Evolutionary conservation across 1,140 invertebrate species (phyloP), one percentile per base, ranked within the genome.

Genomic region (Phenacoccus solenopsis): DNA sequence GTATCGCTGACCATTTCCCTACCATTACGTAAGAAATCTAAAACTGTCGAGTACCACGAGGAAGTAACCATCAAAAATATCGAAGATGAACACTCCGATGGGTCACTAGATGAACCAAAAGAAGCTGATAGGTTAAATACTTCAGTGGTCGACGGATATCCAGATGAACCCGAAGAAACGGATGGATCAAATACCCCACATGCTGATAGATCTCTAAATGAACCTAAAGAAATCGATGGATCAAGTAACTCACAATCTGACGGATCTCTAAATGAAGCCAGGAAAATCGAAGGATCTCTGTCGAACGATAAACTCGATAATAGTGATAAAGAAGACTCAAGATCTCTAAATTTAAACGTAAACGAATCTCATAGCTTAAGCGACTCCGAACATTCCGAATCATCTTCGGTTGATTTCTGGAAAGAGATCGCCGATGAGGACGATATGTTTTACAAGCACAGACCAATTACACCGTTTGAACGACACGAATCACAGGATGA

Each of bases 341-440:
- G 20, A 16, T n/a, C 9, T 59, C n/a, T 22, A 64, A 20, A 25
- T 16, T 64, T 22, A 13, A 24, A 59, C 20, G 4, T 13, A 24
- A 1, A 24, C 22, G 59, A 64, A 64, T 24, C 3, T 16, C 1
- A 3, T 9, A 27, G 25, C 25, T 64, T 24, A 64, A 64, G 59
- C 21, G 59, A 64, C 21, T 24, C 59, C 22, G 59, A 64, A 25
- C 59, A 64, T 64, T 64, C 59, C 59, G 25, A 64, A 24, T 24
- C 59, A 5, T 64, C 59, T 5, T 64, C 59, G 9, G 59, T 64
- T 64, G 59, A 64, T 16, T 64, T 64, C 25, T 64, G 59, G 59
- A 64, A 64, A 64, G 59, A 64, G 59, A 64, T 64, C 10, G 21
- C 59, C 16, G 25, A 64, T 16, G 59, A 64, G 25, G 59, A 64